Evolutionary conservation across 2,888 invertebrate species (phyloP), one percentile per base, ranked within the genome.

Genomic region (Diarsia brunnea): DNA sequence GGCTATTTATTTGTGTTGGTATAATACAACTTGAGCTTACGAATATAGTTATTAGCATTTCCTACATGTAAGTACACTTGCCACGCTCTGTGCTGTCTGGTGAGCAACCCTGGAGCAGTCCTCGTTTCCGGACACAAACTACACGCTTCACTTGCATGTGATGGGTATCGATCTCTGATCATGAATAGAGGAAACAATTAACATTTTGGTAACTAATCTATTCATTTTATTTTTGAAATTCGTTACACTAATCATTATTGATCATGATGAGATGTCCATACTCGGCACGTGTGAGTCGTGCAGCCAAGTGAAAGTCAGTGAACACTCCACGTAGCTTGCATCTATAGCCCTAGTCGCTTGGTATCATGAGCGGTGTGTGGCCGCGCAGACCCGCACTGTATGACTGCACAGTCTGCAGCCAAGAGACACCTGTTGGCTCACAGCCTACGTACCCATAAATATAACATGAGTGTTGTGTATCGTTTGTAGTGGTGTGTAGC

Each of bases 1-100:
- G 14, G 14, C 31, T 1, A 58, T 24, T 21, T 5, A 24, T 60
- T 31, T 66, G 14, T 67, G 27, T 75, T 53, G 63, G 16, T 51
- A 8, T 14, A 31, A 61, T 47, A 31, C 27, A 14, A 24, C 31
- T 14, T 24, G 43, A 24, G 73, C 60, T 80, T 65, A 27, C 19
- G 19, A 79, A n/a, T 53, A n/a, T 12, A 16, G n/a, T 70, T 79
- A 31, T 70, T 79, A 31, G 51, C 14, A 69, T 79, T 49, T 8
- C 69, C 16, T 19, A 47, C 47, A 45, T 14, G 58, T 24, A 43
- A 27, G 58, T n/a, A 27, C 49, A 16, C 58, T 47, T 38, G 24
- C 27, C 47, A 43, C 19, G 14, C 1, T n/a, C 24, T 7, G 53
- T 53, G 5, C 4, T 38, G 10, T n/a, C n/a, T 19, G 19, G 49